These are phyloP conservation scores for Pachypsylla venusta DNA, from an alignment of 1,140 invertebrate species.

Conservation along the genomic window DNA sequence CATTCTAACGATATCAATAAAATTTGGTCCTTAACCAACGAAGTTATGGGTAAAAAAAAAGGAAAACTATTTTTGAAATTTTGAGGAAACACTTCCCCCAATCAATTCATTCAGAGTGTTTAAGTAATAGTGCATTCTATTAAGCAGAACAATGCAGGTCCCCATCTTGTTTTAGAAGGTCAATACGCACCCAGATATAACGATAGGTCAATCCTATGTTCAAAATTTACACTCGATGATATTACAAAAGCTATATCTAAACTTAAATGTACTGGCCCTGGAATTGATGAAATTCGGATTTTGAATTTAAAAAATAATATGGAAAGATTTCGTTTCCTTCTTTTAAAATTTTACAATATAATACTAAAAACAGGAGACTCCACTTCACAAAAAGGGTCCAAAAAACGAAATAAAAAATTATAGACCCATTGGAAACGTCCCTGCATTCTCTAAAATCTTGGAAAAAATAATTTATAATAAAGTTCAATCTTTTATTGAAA, in stretches of 20 bases:
- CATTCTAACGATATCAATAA: neutral
- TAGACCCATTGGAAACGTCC: no score
- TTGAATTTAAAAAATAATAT: neutral
- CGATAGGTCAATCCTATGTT: neutral
- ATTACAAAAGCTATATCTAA: neutral
- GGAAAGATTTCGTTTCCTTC: neutral
- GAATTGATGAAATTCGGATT: neutral
- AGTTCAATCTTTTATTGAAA: neutral
- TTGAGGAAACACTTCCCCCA: conserved; percentile 1
- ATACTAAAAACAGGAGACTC: neutral
- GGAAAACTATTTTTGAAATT: neutral
- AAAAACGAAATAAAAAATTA: no score
- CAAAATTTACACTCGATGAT: neutral
- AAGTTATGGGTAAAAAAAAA: neutral
- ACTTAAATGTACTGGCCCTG: neutral
- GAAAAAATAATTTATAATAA: neutral
- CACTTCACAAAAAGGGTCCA: neutral
- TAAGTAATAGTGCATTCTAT: neutral
- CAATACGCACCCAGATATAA: neutral
- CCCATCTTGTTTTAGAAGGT: neutral
- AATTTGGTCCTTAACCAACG: neutral
- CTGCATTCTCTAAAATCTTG: neutral
- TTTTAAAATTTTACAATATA: neutral
- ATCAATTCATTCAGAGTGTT: neutral
- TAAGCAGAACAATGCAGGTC: neutral